phyloP scores from a whole-genome alignment of 2,113 vertebrate species.

The Odocoileus hemionus region DNA sequence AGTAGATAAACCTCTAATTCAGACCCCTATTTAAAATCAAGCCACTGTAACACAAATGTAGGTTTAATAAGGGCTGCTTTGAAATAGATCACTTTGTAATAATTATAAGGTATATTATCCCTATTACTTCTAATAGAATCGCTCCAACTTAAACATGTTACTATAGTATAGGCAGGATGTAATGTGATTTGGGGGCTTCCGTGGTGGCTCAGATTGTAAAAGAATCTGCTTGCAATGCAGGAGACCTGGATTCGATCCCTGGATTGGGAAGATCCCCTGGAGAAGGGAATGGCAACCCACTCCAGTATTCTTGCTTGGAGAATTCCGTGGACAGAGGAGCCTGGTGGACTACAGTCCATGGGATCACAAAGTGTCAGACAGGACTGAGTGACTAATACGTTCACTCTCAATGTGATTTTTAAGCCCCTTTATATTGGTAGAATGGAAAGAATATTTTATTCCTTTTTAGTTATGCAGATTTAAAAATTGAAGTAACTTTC shows the following conservation, averaged over 20 bases:
- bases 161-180: not conserved
- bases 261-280: not conserved
- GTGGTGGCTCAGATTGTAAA: not conserved
- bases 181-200: not conserved
- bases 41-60: not conserved
- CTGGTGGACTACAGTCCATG: not conserved
- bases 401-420: not conserved
- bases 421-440: not conserved
- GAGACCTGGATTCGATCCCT: not conserved
- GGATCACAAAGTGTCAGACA: not conserved
- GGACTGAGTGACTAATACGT: not conserved
- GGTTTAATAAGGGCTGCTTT: not conserved
- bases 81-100: not conserved
- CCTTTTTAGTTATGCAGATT: not conserved
- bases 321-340: not conserved
- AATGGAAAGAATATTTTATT: not conserved
- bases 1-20: not conserved
- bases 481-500: not conserved
- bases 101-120: not conserved
- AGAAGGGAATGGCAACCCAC: not conserved
- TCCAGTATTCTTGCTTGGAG: not conserved
- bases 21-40: not conserved
- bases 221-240: not conserved
- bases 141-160: not conserved
- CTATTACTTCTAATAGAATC: not conserved